phyloP scores from a whole-genome alignment of 2,113 vertebrate genomes.

The Serinus canaria region DNA sequence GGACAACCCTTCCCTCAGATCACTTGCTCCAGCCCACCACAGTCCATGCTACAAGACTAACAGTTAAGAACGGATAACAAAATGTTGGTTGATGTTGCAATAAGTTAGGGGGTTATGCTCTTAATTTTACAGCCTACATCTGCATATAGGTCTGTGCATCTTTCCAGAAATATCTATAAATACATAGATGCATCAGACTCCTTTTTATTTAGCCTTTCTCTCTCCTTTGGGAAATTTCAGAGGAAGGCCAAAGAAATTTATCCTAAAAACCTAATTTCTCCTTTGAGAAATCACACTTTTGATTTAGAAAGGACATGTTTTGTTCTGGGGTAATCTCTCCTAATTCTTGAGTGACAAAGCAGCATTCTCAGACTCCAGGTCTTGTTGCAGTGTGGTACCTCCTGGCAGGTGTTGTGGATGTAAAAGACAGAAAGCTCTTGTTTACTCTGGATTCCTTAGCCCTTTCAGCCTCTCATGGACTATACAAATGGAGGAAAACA shows the following conservation, averaged over 20 bases:
- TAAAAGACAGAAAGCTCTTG: not conserved
- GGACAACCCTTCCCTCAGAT: not conserved
- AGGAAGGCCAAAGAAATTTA: not conserved
- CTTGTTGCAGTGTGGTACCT: not conserved
- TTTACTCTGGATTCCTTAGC: not conserved
- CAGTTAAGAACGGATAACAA: not conserved
- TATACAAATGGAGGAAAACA: conserved; percentile 17
- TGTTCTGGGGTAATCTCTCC: not conserved
- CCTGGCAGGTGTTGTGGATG: not conserved
- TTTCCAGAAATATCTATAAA: not conserved
- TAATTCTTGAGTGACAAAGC: not conserved
- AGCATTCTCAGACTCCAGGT: not conserved
- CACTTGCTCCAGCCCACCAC: not conserved
- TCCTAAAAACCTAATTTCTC: not conserved
- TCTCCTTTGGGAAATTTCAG: not conserved
- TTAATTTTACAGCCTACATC: not conserved
- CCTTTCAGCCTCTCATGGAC: not conserved
- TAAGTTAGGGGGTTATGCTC: not conserved
- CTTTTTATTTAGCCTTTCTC: not conserved
- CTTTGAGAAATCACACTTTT: not conserved
- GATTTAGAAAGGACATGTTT: not conserved
- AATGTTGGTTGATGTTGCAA: not conserved
- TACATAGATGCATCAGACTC: not conserved
- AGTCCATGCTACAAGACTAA: not conserved
- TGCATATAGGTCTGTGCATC: not conserved